Conservation (phyloP, 1,140 invertebrate species). For the Bilobella aurantiaca region DNA sequence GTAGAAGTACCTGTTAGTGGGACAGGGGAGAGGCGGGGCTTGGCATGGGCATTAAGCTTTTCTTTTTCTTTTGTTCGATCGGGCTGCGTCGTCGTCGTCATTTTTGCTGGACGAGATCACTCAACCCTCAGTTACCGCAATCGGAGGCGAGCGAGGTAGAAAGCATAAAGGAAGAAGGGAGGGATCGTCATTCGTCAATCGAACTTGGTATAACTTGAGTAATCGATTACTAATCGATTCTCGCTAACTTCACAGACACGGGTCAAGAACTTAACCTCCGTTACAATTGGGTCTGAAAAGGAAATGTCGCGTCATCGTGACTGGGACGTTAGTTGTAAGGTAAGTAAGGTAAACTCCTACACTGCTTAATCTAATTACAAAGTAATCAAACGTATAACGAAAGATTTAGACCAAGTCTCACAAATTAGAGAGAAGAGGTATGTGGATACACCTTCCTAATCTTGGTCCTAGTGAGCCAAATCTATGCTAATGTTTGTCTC, state of each 20-base stretch:
- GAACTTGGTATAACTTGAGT: too few species aligned
- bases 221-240: too few species aligned
- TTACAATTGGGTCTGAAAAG: not conserved
- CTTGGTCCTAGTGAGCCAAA: not conserved
- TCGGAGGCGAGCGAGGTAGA: too few species aligned
- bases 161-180: too few species aligned
- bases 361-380: not conserved
- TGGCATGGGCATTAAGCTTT: not conserved
- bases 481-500: not conserved
- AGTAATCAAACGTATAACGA: too few species aligned
- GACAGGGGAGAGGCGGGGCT: not conserved
- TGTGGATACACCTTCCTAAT: not conserved
- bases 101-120: not conserved
- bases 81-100: not conserved
- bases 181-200: too few species aligned
- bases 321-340: conserved; percentile 89
- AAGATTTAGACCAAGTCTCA: too few species aligned
- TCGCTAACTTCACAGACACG: too few species aligned
- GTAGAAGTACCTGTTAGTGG: too few species aligned
- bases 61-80: not conserved
- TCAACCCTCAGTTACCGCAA: too few species aligned
- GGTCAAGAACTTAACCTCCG: not conserved
- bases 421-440: too few species aligned
- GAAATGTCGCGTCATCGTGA: conserved; percentile 41
- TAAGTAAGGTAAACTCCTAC: conserved; percentile 41